phyloP scores from a whole-genome alignment of 2,113 vertebrate genomes.

The Pedetes capensis region DNA sequence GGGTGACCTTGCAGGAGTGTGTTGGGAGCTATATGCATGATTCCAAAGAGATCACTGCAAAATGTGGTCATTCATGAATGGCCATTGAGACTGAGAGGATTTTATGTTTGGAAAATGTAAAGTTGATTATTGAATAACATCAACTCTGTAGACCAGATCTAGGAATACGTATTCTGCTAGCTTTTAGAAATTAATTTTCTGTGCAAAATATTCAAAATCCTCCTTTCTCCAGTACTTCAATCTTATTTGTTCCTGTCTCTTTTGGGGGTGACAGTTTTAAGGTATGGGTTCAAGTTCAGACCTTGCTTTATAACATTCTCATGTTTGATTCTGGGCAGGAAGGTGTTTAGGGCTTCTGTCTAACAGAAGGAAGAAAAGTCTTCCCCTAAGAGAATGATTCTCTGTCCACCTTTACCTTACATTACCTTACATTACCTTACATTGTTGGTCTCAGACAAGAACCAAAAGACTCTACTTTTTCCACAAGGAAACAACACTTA shows the following conservation, averaged over 20 bases:
- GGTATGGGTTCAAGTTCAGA: background rate
- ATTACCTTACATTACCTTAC: no score
- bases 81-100: background rate
- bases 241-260: background rate
- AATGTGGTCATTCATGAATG: background rate
- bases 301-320: background rate
- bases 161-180: background rate
- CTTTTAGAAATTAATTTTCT: background rate
- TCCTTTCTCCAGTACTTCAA: background rate
- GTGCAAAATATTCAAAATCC: background rate
- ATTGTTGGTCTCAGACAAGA: background rate
- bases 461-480: background rate
- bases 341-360: background rate
- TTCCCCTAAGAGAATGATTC: background rate
- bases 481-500: background rate
- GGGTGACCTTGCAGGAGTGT: background rate
- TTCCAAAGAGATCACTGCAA: background rate
- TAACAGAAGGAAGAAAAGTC: background rate
- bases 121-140: background rate
- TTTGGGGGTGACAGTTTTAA: background rate
- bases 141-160: background rate
- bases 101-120: background rate
- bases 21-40: background rate
- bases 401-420: background rate
- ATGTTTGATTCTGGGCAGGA: background rate